Percentiles rank a stretch among this genome's conserved stretches.
These are phyloP conservation scores for Simalia tracyae DNA, from an alignment of 2,797 vertebrate genomes.

Conservation along the genomic window DNA sequence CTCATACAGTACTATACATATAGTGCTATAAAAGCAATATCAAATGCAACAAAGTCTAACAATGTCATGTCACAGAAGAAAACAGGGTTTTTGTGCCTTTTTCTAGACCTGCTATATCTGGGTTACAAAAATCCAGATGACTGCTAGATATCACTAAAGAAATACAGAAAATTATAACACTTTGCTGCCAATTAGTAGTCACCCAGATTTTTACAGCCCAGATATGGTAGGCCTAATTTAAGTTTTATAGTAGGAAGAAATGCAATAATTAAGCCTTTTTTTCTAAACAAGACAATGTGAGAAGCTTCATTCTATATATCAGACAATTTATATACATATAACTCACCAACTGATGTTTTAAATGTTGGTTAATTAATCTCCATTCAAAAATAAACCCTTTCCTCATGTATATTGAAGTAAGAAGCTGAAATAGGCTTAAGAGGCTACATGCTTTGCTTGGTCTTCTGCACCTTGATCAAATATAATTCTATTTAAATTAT, in stretches of 20 bases:
- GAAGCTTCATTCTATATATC: neutral
- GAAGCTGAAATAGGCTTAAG: neutral
- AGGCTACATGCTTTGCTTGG: neutral
- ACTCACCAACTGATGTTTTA: neutral
- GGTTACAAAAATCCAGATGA: neutral
- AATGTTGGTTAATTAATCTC: neutral
- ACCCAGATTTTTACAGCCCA: neutral
- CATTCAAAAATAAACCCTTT: neutral
- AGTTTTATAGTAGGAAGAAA: neutral
- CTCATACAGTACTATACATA: neutral
- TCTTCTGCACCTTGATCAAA: neutral
- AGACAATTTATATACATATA: neutral
- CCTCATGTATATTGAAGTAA: neutral
- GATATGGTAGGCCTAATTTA: neutral
- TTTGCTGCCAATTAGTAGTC: neutral
- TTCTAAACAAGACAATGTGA: neutral
- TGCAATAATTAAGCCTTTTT: neutral
- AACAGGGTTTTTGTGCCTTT: neutral
- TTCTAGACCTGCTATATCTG: neutral
- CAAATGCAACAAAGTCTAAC: neutral
- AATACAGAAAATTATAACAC: neutral
- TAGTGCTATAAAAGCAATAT: neutral
- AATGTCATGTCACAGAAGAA: neutral
- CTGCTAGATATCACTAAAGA: neutral
- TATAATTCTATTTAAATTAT: neutral